phyloP scores from a whole-genome alignment of 2,797 vertebrate genomes.

The Catostomus latipinnis region DNA sequence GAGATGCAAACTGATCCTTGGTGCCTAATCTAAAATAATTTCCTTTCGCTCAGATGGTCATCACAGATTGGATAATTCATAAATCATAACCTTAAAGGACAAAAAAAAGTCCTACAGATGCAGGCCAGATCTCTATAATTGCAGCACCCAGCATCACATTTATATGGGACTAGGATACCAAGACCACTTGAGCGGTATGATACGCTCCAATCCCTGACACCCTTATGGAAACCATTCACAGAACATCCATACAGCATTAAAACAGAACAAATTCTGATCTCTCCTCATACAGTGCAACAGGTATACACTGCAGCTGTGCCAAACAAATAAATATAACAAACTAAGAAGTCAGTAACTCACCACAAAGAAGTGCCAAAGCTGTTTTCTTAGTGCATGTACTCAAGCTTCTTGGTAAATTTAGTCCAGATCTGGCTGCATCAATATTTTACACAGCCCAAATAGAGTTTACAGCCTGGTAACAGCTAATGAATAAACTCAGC shows the following conservation, averaged over 20 bases:
- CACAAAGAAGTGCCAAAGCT: slow-evolving; percentile 8
- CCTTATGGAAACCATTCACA: background rate
- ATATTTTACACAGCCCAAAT: slow-evolving; percentile 28
- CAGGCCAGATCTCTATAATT: background rate
- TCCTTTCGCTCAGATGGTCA: slow-evolving; percentile 10
- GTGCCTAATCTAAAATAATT: slow-evolving; percentile 18
- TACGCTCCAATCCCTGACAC: background rate
- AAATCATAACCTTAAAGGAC: slow-evolving; percentile 4
- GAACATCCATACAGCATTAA: background rate
- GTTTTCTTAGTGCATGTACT: background rate
- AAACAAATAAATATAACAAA: background rate
- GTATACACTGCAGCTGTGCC: background rate
- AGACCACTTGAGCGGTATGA: background rate
- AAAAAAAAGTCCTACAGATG: background rate
- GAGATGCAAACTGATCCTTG: background rate
- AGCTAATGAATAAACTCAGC: slow-evolving; percentile 21
- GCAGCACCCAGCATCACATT: slow-evolving; percentile 6
- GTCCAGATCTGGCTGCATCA: slow-evolving; percentile 20
- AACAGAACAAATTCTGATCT: background rate
- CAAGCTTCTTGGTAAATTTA: slow-evolving; percentile 18
- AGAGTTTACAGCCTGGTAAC: slow-evolving; percentile 13
- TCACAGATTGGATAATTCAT: slow-evolving; percentile 3
- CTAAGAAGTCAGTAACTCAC: slow-evolving; percentile 13
- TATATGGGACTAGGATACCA: background rate
- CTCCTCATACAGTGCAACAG: background rate